phyloP scores from a whole-genome alignment of 2,113 vertebrate species.

The Condylura cristata region DNA sequence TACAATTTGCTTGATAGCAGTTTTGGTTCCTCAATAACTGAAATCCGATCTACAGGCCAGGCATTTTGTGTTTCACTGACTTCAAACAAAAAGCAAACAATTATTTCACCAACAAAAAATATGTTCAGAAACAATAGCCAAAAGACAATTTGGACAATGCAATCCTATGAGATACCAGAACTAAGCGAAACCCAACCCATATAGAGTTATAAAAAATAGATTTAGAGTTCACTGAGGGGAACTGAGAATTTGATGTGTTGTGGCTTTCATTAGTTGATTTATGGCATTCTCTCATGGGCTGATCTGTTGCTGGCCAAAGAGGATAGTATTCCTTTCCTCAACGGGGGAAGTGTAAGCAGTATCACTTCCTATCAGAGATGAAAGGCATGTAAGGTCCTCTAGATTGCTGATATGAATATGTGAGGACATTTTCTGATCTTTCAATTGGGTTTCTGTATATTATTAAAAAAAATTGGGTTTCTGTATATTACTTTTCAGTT shows the following conservation, averaged over 20 bases:
- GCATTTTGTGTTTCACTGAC: background rate
- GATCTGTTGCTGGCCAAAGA: background rate
- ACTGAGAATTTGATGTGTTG: background rate
- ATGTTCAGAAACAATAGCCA: background rate
- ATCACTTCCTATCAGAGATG: background rate
- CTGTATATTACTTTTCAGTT: background rate
- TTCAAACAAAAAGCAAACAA: background rate
- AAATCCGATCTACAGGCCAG: background rate
- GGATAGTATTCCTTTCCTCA: background rate
- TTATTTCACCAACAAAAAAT: background rate
- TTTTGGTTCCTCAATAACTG: background rate
- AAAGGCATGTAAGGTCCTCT: background rate
- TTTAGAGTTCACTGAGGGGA: background rate
- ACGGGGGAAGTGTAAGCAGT: background rate
- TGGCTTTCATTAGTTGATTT: background rate
- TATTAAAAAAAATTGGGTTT: background rate
- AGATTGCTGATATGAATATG: background rate
- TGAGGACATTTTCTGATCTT: background rate
- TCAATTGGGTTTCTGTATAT: background rate
- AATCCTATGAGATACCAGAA: background rate
- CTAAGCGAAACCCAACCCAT: background rate
- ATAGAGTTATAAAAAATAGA: background rate
- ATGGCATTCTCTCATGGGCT: background rate
- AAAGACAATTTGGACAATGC: background rate
- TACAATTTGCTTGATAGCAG: slow-evolving; percentile 7